Percentiles rank a stretch among this genome's conserved stretches.
These are phyloP conservation scores for Saturnia japonica DNA, from an alignment of 2,888 invertebrate species.

Conservation along the genomic window DNA sequence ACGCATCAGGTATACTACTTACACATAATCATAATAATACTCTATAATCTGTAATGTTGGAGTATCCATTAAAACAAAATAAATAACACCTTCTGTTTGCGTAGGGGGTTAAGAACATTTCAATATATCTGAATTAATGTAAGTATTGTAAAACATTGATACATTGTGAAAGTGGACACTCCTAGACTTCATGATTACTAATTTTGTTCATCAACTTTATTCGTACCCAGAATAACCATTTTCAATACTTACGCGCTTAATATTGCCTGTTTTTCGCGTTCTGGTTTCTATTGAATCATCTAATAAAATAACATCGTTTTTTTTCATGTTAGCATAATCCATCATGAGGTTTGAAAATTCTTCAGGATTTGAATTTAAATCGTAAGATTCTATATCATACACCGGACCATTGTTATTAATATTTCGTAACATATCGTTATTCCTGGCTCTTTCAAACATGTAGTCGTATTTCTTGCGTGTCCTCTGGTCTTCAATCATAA, in stretches of 20 bases:
- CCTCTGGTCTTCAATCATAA: constrained; percentile 58
- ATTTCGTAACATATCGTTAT: constrained; percentile 48
- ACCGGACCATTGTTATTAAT: constrained; percentile 44
- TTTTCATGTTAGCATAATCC: constrained; percentile 72
- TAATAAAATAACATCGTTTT: constrained; percentile 66
- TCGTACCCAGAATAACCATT: neutral
- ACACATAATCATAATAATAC: no score
- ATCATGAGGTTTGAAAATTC: constrained; percentile 64
- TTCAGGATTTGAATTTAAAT: constrained; percentile 50
- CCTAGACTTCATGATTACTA: no score
- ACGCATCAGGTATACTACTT: no score
- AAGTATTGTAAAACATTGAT: no score
- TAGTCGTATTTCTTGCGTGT: constrained; percentile 64
- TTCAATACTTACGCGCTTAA: constrained; percentile 56
- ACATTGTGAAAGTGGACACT: no score
- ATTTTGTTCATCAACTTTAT: no score
- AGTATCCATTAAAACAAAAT: no score
- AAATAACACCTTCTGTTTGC: no score
- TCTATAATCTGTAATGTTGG: no score
- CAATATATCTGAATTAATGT: no score
- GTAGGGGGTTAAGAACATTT: no score
- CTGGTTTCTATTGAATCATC: constrained; percentile 73
- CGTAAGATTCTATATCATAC: constrained; percentile 46
- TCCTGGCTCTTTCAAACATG: constrained; percentile 49
- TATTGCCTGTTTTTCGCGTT: constrained; percentile 67